Evolutionary conservation across 2,113 vertebrate species (phyloP), one percentile per base, ranked within the genome.

Genomic region (Nerophis lumbriciformis): DNA sequence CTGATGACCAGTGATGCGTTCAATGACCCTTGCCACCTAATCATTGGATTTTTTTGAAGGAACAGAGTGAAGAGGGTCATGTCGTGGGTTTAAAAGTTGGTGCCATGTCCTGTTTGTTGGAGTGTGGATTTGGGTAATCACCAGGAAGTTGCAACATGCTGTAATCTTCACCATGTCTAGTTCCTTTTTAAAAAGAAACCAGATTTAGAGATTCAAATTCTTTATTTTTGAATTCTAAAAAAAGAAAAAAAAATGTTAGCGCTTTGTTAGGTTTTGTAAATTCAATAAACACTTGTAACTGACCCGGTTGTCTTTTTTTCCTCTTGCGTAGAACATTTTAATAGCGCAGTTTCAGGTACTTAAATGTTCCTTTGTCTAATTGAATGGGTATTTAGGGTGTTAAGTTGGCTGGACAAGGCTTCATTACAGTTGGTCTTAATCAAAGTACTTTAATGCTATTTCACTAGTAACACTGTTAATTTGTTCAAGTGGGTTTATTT

Each of bases 241-340:
- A 28, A 28, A 28, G 3, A 28, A 19, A 19, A 19, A 19, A 19
- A n/a, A n/a, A n/a, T 28, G 3, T 69, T 13, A 54, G 14, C 57
- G 47, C 48, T 68, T 73, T 74, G 3, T 73, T 61, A 68, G 44
- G 53, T 16, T 12, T 47, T 76, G 51, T 69, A 76, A 62, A 53
- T 73, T 56, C 5, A 82, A 82, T 82, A 82, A 82, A 82, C 48
- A 5, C 12, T 36, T 73, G 35, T 65, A 48, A 55, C 9, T 54
- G 19, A 50, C 15, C 11, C n/a, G 19, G 55, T 12, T 45, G 8
- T 45, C 5, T 38, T 55, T 39, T 16, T 28, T 0, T 52, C 28
- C 4, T 6, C 9, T 28, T 35, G 10, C 9, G 28, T 28, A 28
- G 28, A 2, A 28, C 28, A 28, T 1, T 52, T 21, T 52, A 12